Percentiles rank a stretch among this genome's conserved stretches.
These are phyloP conservation scores for Stictocephala bisonia DNA, from an alignment of 2,888 invertebrate species.

Conservation along the genomic window DNA sequence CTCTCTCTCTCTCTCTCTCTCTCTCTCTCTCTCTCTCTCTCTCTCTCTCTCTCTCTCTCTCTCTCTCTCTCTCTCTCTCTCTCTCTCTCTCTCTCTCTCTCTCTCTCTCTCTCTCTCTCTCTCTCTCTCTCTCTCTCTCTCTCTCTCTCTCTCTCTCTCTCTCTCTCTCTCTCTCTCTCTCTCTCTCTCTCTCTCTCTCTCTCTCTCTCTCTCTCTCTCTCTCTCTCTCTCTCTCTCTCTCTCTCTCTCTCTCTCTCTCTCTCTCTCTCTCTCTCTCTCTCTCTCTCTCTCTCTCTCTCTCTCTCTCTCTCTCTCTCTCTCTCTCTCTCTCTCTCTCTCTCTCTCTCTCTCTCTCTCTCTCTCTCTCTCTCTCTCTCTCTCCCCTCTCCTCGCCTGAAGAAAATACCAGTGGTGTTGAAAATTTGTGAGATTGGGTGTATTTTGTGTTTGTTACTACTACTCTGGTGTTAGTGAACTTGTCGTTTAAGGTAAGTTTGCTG, in stretches of 20 bases:
- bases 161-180: neutral
- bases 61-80: conserved; percentile 18
- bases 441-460: too few relatives aligned
- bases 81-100: conserved; percentile 24
- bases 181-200: conserved; percentile 16
- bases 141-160: neutral
- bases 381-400: too few relatives aligned
- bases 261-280: conserved; percentile 16
- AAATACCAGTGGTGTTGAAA: too few relatives aligned
- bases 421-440: neutral
- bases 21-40: conserved; percentile 19
- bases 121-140: conserved; percentile 1
- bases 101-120: conserved; percentile 21
- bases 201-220: conserved; percentile 8
- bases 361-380: conserved; percentile 21
- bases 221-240: conserved; percentile 11
- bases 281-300: conserved; percentile 16
- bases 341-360: conserved; percentile 16
- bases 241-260: conserved; percentile 13
- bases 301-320: conserved; percentile 19
- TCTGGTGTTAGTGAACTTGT: too few relatives aligned
- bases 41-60: conserved; percentile 24
- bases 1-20: conserved; percentile 24
- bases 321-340: conserved; percentile 12
- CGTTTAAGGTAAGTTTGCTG: too few relatives aligned